Evolutionary conservation across 2,797 vertebrate species (phyloP), one percentile per base, ranked within the genome.

Genomic region (Remorina albescens): DNA sequence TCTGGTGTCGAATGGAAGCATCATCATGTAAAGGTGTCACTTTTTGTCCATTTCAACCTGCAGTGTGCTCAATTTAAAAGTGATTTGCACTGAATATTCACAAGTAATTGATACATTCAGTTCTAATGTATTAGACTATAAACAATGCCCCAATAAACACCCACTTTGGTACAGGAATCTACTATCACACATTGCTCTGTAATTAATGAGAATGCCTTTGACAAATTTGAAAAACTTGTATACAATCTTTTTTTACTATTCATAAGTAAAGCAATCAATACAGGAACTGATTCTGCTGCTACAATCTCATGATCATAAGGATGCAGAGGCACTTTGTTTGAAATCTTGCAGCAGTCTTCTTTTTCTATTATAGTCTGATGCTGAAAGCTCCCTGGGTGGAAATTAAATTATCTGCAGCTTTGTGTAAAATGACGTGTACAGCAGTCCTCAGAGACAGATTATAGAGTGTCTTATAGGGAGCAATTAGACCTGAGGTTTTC

Each of bases 341-440:
- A 80, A 87, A 84, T 86, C 78, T 88, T 76, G 85, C 82, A 86
- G 76, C 76, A 82, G 82, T 85, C 78, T 88, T 82, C 73, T 65
- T 83, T 89, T 90, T 88, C 82, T 88, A 83, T 91, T 89, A 90
- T 71, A 80, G 68, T 26, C 69, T 74, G 78, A 91, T 63, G 74
- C 75, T 79, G 73, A 87, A 47, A 70, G 71, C 86, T 91, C 90
- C 81, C 91, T 54, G 59, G 82, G 77, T 86, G 83, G 70, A 90
- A 91, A 93, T 93, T 88, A 89, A 93, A 93, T 92, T 86, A 93
- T 90, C 85, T 79, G 65, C 78, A 86, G 85, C 87, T 91, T 89
- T 89, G 91, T 90, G 84, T 91, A 89, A 91, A 93, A 87, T 82
- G 65, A 84, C 84, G 81, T 85, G 88, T 79, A 87, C 70, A 62